Evolutionary conservation across 2,888 invertebrate species (phyloP).

Genomic region (Zaprionus bogoriensis): DNA sequence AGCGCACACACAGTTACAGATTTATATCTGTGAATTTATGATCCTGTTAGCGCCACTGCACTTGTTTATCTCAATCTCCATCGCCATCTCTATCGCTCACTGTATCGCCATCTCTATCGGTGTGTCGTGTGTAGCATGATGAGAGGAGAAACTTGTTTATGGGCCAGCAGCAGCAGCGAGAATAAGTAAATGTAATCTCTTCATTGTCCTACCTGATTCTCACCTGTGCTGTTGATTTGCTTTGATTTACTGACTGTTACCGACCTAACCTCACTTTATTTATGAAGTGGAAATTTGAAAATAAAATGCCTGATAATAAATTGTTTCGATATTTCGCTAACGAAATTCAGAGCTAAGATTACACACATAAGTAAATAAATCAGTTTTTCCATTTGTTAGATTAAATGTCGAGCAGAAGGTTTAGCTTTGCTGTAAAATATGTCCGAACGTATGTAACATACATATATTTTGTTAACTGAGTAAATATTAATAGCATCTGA

Average conservation of each 20-base stretch:
- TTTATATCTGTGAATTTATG: conserved; percentile 76
- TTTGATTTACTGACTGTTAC: conserved; percentile 42
- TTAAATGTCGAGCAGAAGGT: too few relatives aligned
- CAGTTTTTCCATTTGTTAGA: too few relatives aligned
- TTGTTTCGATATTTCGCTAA: not conserved
- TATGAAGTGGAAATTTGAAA: not conserved
- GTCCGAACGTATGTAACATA: too few relatives aligned
- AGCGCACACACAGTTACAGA: conserved; percentile 45
- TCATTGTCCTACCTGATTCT: conserved; percentile 57
- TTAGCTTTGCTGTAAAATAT: too few relatives aligned
- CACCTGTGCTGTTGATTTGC: conserved; percentile 39
- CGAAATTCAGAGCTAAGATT: not conserved
- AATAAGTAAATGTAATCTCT: conserved; percentile 62
- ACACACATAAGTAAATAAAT: too few relatives aligned
- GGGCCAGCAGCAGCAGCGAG: conserved; percentile 40
- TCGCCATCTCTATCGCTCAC: conserved; percentile 30
- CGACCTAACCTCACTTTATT: conserved; percentile 3
- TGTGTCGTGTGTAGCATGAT: not conserved
- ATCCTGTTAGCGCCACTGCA: conserved; percentile 80
- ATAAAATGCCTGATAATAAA: not conserved
- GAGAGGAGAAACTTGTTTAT: conserved; percentile 60
- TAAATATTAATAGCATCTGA: too few relatives aligned
- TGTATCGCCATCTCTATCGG: not conserved
- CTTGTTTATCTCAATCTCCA: conserved; percentile 55
- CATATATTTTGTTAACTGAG: too few relatives aligned